These are phyloP conservation scores for Eumacrocentrus americanus DNA, from an alignment of 2,888 invertebrate species.

Conservation along the genomic window DNA sequence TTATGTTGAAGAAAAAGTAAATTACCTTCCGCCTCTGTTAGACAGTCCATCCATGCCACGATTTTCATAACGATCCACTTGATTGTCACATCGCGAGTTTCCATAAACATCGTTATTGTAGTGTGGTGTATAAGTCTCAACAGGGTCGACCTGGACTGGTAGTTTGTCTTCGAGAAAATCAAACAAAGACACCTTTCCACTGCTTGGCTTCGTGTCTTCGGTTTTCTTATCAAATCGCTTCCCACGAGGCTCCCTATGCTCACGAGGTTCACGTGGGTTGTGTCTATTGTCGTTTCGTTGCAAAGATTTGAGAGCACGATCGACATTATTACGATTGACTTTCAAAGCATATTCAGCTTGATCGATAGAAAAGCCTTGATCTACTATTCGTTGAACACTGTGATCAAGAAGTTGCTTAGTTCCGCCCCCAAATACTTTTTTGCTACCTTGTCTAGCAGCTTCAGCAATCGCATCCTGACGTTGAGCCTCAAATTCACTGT, in stretches of 20 bases:
- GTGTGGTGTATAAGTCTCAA: conserved; percentile 57
- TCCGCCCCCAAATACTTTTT: conserved; percentile 66
- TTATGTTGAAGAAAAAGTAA: too few species aligned
- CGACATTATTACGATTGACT: conserved; percentile 75
- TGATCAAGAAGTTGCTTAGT: conserved; percentile 70
- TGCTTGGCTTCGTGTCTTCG: conserved; percentile 73
- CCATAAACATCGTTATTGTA: conserved; percentile 30
- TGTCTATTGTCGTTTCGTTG: conserved; percentile 62
- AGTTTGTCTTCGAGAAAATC: conserved; percentile 84
- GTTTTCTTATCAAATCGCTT: conserved; percentile 60
- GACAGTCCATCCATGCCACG: conserved; percentile 41
- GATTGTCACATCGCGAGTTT: conserved; percentile 43
- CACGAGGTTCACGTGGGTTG: conserved; percentile 47
- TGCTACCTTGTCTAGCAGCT: conserved; percentile 72
- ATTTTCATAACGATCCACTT: conserved; percentile 46
- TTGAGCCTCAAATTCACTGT: conserved; percentile 87
- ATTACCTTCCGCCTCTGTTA: conserved; percentile 52
- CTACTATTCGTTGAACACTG: conserved; percentile 79
- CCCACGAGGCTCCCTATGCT: conserved; percentile 62
- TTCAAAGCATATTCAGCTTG: conserved; percentile 78
- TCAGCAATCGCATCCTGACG: conserved; percentile 89
- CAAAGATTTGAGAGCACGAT: conserved; percentile 72
- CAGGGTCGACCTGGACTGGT: conserved; percentile 64
- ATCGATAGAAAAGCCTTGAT: conserved; percentile 78
- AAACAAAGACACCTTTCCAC: conserved; percentile 78